Conservation (phyloP, 2,797 vertebrate genomes). For the Triplophysa yarkandensis region DNA sequence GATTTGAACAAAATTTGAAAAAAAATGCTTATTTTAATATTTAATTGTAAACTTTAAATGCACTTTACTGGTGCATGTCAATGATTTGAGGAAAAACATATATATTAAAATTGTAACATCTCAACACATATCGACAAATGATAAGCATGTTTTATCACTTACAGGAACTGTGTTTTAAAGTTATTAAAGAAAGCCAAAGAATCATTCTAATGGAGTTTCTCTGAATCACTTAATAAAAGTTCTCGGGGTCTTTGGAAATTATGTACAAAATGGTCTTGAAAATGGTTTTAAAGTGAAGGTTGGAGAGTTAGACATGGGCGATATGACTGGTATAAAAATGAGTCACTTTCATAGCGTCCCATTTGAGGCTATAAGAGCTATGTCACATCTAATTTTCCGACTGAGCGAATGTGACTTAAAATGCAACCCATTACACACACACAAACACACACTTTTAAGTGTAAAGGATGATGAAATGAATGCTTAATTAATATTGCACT, state of each 20-base stretch:
- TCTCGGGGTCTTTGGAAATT: neutral
- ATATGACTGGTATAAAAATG: conserved; percentile 42
- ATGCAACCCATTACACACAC: conserved; percentile 38
- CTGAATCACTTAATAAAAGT: neutral
- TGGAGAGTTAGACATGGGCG: conserved; percentile 7
- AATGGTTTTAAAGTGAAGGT: neutral
- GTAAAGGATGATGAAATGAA: neutral
- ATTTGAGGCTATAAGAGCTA: conserved; percentile 40
- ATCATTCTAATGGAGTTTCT: neutral
- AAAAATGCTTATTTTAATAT: too few species aligned
- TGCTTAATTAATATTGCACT: conserved; percentile 26
- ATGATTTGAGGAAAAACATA: neutral
- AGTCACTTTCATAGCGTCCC: conserved; percentile 48
- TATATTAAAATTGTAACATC: too few species aligned
- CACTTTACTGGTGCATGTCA: too few species aligned
- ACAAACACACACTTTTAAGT: neutral
- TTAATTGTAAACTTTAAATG: too few species aligned
- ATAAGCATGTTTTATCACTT: neutral
- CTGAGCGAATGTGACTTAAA: conserved; percentile 42
- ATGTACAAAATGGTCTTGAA: conserved; percentile 2
- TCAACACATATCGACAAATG: neutral
- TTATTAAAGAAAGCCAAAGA: neutral
- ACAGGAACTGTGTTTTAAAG: neutral
- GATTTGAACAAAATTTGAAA: too few species aligned
- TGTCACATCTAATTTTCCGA: conserved; percentile 54